Evolutionary conservation across 2,113 vertebrate genomes (phyloP).

Genomic region (Tragelaphus strepsiceros): DNA sequence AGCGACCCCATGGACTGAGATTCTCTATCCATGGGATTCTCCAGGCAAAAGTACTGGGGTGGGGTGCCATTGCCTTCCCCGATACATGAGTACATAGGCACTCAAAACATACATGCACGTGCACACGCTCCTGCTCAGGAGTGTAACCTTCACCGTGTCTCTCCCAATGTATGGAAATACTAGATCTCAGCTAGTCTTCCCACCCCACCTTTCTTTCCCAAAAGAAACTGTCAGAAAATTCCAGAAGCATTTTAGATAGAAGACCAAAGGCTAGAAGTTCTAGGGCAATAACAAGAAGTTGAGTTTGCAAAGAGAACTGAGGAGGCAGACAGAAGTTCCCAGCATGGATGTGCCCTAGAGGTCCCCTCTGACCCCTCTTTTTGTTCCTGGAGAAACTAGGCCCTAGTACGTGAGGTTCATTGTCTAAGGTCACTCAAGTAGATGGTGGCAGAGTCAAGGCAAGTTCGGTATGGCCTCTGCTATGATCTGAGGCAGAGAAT

Average conservation of each 20-base stretch:
- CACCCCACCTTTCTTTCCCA: background rate
- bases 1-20: too few species aligned
- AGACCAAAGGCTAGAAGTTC: conserved; percentile 12
- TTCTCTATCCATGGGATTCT: too few species aligned
- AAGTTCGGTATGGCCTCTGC: background rate
- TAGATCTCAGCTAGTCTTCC: background rate
- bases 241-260: conserved; percentile 5
- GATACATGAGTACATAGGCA: background rate
- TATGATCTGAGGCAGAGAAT: background rate
- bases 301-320: background rate
- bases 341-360: background rate
- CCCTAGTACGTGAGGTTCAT: background rate
- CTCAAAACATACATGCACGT: background rate
- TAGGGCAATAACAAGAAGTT: background rate
- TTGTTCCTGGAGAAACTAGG: background rate
- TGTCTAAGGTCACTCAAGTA: background rate
- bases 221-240: background rate
- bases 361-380: background rate
- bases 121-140: background rate
- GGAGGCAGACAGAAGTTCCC: background rate
- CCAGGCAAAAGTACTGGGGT: too few species aligned
- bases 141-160: background rate
- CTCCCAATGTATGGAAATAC: background rate
- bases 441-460: background rate
- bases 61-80: too few species aligned